Percentiles rank a stretch among this genome's conserved stretches.
Evolutionary conservation across 2,113 vertebrate species (phyloP).

Genomic region (Conger conger): DNA sequence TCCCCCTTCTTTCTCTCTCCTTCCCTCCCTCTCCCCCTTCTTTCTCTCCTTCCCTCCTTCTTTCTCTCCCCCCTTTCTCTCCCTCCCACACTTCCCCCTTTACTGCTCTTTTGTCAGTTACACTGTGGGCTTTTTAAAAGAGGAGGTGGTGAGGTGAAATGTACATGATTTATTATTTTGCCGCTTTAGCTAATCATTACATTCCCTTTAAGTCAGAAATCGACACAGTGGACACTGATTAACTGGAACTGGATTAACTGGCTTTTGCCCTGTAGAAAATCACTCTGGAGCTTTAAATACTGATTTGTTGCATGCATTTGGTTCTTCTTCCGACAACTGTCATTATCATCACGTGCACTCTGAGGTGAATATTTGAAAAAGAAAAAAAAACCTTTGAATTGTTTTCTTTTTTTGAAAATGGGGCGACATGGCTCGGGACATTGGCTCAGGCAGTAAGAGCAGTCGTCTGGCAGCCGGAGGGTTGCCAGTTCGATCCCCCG

Average conservation of each 20-base stretch:
- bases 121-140: slow-evolving; percentile 64
- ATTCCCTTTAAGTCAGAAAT: neutral
- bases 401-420: too few relatives aligned
- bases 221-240: too few relatives aligned
- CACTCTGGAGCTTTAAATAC: neutral
- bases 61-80: slow-evolving; percentile 41
- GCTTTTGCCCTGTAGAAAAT: neutral
- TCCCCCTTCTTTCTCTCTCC: slow-evolving; percentile 35
- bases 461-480: too few relatives aligned
- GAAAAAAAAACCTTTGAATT: too few relatives aligned
- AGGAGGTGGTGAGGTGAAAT: slow-evolving; percentile 38
- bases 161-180: neutral
- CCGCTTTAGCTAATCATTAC: neutral
- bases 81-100: slow-evolving; percentile 27
- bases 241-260: too few relatives aligned
- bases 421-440: too few relatives aligned
- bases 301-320: neutral
- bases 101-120: slow-evolving; percentile 42
- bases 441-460: too few relatives aligned
- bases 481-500: too few relatives aligned
- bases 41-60: slow-evolving; percentile 53
- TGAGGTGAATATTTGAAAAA: too few relatives aligned
- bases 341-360: neutral
- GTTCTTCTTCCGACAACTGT: neutral
- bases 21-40: too few relatives aligned